These are phyloP conservation scores for Samia ricini DNA, from an alignment of 1,140 invertebrate genomes.

Conservation along the genomic window DNA sequence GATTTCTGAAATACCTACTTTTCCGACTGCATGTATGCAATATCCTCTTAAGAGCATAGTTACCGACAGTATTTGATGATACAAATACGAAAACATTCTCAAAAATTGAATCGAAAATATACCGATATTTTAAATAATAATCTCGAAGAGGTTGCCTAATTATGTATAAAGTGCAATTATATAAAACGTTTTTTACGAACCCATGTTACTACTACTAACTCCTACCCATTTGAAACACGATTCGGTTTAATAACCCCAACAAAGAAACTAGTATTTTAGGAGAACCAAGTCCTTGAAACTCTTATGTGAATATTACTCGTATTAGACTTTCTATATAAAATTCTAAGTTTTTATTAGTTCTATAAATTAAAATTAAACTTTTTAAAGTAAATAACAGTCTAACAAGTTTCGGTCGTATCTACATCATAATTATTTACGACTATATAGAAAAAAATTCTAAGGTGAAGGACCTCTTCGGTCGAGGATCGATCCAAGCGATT, in stretches of 20 bases:
- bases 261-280: background rate
- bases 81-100: no score
- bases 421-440: background rate
- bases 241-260: background rate
- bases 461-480: background rate
- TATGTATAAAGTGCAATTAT: no score
- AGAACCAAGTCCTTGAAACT: background rate
- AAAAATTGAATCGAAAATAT: no score
- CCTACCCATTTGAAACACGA: background rate
- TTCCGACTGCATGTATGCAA: no score
- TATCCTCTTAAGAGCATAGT: no score
- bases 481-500: background rate
- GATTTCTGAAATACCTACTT: no score
- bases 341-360: no score
- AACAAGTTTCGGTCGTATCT: background rate
- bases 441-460: background rate
- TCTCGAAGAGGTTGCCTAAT: no score
- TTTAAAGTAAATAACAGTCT: background rate
- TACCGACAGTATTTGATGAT: no score
- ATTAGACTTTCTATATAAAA: no score
- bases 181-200: background rate
- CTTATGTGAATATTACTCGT: background rate
- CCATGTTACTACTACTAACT: background rate
- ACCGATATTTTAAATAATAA: no score
- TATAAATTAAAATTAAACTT: background rate